Evolutionary conservation across 2,888 invertebrate species (phyloP), one percentile per base, ranked within the genome.

Genomic region (Aleiodes alternator): DNA sequence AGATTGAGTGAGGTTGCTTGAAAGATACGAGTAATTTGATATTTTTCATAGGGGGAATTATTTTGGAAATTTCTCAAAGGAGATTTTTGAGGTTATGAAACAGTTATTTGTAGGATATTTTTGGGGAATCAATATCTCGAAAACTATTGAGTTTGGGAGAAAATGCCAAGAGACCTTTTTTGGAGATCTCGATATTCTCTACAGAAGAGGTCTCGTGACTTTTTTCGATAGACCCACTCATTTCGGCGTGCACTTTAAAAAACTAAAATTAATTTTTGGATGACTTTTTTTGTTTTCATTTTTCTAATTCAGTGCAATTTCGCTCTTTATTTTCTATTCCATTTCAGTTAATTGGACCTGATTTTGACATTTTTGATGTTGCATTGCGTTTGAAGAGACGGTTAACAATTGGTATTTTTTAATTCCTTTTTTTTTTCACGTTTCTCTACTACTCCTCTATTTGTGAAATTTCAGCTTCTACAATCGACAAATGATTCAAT

Each of bases 401-500:
- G 23, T 43, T 11, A 43, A 43, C 64, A 64, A 64, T 64, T 48
- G 48, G 14, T 9, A 64, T 34, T 34, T 34, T 34, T 34, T 34
- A 34, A 43, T 38, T 38, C 3, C 5, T 38, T n/a, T 43, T 38
- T 61, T 43, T 64, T 43, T 23, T n/a, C 14, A 29, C 7, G 43
- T 9, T 64, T 16, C 64, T 48, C 64, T 48, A 16, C 16, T 11
- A 16, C 64, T 64, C 14, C n/a, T 12, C 31, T 59, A 38, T 38
- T 59, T 38, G 12, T 4, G 1, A 16, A 6, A 12, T 43, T 16
- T 7, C 38, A 34, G 43, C 14, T 61, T 43, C 43, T 43, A 43
- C 64, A 43, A 64, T 64, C 64, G 64, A 51, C 51, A 51, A 72
- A 43, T 55, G 55, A 72, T 72, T 66, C 64, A 38, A 43, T 72